Evolutionary conservation across 2,888 invertebrate species (phyloP).

Genomic region (Pantelozetes paolii): DNA sequence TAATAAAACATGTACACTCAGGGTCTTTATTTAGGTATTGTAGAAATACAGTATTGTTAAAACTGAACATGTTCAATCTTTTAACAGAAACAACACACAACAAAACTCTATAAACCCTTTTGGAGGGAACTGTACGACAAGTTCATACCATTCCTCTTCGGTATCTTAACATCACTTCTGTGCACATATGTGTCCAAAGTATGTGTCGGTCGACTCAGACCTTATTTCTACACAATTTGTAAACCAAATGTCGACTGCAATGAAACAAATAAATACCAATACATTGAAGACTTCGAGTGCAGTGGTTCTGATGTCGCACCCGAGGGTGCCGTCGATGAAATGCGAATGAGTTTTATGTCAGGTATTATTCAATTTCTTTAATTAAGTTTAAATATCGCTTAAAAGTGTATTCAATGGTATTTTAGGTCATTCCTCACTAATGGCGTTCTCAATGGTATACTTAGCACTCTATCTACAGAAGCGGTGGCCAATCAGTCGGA

Average conservation of each 20-base stretch:
- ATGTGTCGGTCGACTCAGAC: constrained; percentile 82
- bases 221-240: constrained; percentile 89
- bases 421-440: background rate
- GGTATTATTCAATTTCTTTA: too few species aligned
- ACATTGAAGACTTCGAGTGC: constrained; percentile 51
- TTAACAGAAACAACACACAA: too few species aligned
- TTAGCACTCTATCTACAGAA: constrained; percentile 74
- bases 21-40: too few species aligned
- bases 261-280: constrained; percentile 52
- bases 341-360: too few species aligned
- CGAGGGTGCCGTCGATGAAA: too few species aligned
- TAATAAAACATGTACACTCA: too few species aligned
- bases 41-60: too few species aligned
- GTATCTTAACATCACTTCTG: constrained; percentile 74
- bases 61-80: too few species aligned
- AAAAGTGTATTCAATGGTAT: background rate
- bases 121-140: too few species aligned
- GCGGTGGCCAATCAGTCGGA: constrained; percentile 71
- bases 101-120: too few species aligned
- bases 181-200: constrained; percentile 91
- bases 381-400: too few species aligned
- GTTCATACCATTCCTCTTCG: constrained; percentile 70
- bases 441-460: constrained; percentile 23
- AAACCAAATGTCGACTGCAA: constrained; percentile 57
- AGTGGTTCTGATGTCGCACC: too few species aligned